Evolutionary conservation across 1,140 invertebrate species (phyloP).

Genomic region (Conus betulinus): DNA sequence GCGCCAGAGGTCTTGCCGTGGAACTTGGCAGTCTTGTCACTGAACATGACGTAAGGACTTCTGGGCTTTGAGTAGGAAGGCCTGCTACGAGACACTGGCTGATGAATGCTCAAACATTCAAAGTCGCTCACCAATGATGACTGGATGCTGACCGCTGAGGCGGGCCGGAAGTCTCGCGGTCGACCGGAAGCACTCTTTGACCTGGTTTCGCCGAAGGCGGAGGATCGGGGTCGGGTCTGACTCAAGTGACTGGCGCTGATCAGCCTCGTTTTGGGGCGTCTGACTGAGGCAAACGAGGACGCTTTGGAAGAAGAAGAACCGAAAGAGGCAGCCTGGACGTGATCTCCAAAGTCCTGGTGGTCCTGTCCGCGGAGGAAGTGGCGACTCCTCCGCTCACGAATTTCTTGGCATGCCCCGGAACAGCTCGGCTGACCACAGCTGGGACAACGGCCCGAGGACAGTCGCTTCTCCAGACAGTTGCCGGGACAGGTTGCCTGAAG

Average conservation of each 20-base stretch:
- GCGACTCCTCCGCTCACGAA: neutral
- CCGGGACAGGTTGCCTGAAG: constrained; percentile 63
- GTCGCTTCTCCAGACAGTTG: constrained; percentile 66
- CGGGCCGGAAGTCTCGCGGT: constrained; percentile 58
- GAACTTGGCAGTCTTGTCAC: neutral
- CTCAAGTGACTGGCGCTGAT: constrained; percentile 66
- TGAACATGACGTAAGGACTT: neutral
- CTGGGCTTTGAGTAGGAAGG: constrained; percentile 41
- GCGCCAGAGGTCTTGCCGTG: neutral
- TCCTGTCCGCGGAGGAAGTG: constrained; percentile 39
- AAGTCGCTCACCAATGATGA: constrained; percentile 52
- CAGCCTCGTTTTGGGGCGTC: constrained; percentile 57
- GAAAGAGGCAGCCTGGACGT: constrained; percentile 37
- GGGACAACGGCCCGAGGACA: constrained; percentile 53
- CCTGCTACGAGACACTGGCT: constrained; percentile 47
- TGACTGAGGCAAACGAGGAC: constrained; percentile 44
- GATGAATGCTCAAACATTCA: constrained; percentile 60
- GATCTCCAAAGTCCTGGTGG: constrained; percentile 66
- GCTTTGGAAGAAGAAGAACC: constrained; percentile 37
- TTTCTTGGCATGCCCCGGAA: constrained; percentile 48
- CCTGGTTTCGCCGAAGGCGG: constrained; percentile 58
- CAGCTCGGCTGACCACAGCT: constrained; percentile 61
- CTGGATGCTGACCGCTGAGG: constrained; percentile 40
- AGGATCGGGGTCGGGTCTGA: constrained; percentile 63
- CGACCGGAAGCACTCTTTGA: constrained; percentile 44